Evolutionary conservation across 2,797 vertebrate species (phyloP).

Genomic region (Linurgus olivaceus): DNA sequence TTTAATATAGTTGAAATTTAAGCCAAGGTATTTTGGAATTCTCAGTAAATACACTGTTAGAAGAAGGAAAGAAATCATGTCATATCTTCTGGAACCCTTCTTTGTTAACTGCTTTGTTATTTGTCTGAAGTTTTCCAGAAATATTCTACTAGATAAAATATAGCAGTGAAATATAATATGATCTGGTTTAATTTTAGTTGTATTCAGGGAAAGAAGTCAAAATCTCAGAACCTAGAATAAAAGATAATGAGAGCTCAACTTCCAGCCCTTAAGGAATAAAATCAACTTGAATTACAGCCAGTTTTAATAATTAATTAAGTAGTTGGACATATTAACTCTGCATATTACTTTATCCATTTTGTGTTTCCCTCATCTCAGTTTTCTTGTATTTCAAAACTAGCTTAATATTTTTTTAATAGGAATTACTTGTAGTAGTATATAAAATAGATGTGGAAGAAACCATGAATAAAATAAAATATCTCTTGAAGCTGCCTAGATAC

Average conservation of each 20-base stretch:
- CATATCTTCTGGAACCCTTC: neutral
- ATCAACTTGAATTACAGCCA: neutral
- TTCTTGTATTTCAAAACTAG: neutral
- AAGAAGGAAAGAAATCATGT: neutral
- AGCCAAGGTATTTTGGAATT: neutral
- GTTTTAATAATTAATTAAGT: neutral
- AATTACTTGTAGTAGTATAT: neutral
- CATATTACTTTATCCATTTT: neutral
- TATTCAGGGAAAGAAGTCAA: neutral
- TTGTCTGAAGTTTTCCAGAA: conserved; percentile 13
- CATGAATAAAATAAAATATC: neutral
- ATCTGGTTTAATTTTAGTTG: conserved; percentile 10
- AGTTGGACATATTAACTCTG: neutral
- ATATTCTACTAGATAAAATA: neutral
- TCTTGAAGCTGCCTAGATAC: neutral
- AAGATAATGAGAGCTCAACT: neutral
- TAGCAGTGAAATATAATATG: neutral
- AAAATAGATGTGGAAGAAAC: neutral
- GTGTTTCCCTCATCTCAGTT: neutral
- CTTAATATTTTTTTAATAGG: neutral
- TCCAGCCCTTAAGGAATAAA: neutral
- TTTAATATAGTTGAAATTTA: neutral
- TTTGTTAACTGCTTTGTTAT: neutral
- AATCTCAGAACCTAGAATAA: neutral
- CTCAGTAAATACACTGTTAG: neutral